Evolutionary conservation across 2,797 vertebrate species (phyloP).

Genomic region (Acridotheres tristis): DNA sequence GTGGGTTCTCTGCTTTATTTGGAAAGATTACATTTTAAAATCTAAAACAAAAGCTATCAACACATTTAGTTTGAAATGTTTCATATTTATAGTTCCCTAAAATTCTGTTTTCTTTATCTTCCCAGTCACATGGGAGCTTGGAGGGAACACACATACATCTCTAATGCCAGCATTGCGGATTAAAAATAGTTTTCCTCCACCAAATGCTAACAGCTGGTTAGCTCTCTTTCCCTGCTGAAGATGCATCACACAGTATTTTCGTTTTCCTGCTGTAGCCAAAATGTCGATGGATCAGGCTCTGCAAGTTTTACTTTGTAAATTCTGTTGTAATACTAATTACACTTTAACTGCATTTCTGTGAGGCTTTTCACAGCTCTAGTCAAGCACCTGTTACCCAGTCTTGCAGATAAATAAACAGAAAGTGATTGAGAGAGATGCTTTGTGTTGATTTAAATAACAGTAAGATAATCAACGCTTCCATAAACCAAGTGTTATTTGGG

Average conservation of each 20-base stretch:
- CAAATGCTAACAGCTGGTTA: constrained; percentile 57
- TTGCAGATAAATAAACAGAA: background rate
- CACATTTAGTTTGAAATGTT: constrained; percentile 55
- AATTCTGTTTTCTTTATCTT: constrained; percentile 43
- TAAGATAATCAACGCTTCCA: background rate
- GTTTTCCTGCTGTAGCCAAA: background rate
- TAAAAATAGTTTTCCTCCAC: constrained; percentile 39
- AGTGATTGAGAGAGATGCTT: background rate
- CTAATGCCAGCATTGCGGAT: constrained; percentile 10
- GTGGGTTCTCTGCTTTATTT: constrained; percentile 68
- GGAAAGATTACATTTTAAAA: constrained; percentile 67
- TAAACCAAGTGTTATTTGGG: background rate
- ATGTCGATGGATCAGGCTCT: constrained; percentile 3
- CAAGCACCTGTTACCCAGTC: background rate
- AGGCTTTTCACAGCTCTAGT: background rate
- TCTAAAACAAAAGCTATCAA: constrained; percentile 64
- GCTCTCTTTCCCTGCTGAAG: constrained; percentile 37
- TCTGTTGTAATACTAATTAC: constrained; percentile 23
- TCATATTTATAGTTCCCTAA: constrained; percentile 57
- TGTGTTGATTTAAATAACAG: background rate
- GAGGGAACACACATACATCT: constrained; percentile 33
- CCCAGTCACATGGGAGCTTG: constrained; percentile 18
- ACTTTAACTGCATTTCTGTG: background rate
- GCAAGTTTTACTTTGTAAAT: background rate
- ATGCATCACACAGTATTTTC: constrained; percentile 18